Conservation (phyloP, 2,888 invertebrate genomes). For the Mayetiola destructor region DNA sequence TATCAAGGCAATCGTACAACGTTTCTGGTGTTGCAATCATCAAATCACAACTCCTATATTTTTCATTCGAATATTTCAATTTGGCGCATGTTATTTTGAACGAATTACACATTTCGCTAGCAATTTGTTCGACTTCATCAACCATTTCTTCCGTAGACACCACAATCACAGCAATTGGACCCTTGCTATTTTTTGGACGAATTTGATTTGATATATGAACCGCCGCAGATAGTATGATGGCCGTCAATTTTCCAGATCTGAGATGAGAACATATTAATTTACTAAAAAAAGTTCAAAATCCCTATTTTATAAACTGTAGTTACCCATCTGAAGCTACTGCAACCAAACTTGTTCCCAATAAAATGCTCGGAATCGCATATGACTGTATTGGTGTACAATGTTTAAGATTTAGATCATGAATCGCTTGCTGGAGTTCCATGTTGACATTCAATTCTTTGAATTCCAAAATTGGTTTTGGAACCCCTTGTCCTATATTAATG, state of each 20-base stretch:
- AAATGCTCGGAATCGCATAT: not conserved
- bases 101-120: not conserved
- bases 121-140: not conserved
- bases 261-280: not conserved
- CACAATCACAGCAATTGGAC: not conserved
- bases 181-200: not conserved
- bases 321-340: not conserved
- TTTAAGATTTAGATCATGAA: not conserved
- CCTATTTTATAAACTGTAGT: not conserved
- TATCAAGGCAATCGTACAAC: not conserved
- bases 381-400: not conserved
- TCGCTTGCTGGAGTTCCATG: not conserved
- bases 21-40: not conserved
- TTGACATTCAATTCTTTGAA: conserved; percentile 2
- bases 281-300: not conserved
- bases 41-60: too few relatives aligned
- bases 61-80: too few relatives aligned
- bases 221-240: not conserved
- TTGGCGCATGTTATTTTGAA: not conserved
- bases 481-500: not conserved
- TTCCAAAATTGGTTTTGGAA: not conserved
- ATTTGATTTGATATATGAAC: not conserved
- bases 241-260: not conserved
- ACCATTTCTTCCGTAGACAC: not conserved
- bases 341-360: not conserved